Percentiles rank a stretch among this genome's conserved stretches.
These are phyloP conservation scores for Petaurus breviceps DNA, from an alignment of 2,113 vertebrate species.

Conservation along the genomic window DNA sequence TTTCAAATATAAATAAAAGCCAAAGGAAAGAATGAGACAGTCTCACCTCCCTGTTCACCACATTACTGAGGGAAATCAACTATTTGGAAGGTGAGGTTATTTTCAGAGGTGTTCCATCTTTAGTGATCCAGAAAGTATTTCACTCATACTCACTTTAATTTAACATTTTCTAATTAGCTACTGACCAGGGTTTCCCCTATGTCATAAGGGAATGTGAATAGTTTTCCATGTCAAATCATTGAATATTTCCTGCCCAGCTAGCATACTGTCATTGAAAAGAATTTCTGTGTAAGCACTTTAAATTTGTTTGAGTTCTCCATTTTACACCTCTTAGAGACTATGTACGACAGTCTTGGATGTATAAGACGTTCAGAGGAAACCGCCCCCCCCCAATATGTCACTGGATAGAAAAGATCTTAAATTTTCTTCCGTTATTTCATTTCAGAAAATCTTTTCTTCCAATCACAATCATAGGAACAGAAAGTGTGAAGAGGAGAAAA, in stretches of 20 bases:
- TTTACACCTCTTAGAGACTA: background rate
- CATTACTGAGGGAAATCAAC: background rate
- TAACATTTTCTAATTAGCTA: background rate
- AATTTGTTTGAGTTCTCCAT: background rate
- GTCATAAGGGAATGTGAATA: background rate
- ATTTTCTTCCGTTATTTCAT: conserved; percentile 33
- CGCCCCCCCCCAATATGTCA: background rate
- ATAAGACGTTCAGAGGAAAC: background rate
- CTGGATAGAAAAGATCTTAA: background rate
- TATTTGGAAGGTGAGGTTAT: background rate
- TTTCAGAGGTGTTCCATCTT: background rate
- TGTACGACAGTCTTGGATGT: background rate
- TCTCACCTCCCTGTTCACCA: background rate
- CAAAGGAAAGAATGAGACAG: background rate
- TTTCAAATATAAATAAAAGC: background rate
- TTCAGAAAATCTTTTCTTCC: background rate
- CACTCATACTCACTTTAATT: background rate
- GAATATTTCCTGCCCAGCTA: background rate
- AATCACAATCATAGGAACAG: background rate
- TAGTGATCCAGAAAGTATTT: background rate
- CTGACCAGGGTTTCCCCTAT: conserved; percentile 8
- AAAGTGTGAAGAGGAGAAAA: background rate
- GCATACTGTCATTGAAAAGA: background rate
- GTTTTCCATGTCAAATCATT: background rate
- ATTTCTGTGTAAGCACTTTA: background rate